phyloP scores from a whole-genome alignment of 2,888 invertebrate genomes.

The Pimpla rufipes region DNA sequence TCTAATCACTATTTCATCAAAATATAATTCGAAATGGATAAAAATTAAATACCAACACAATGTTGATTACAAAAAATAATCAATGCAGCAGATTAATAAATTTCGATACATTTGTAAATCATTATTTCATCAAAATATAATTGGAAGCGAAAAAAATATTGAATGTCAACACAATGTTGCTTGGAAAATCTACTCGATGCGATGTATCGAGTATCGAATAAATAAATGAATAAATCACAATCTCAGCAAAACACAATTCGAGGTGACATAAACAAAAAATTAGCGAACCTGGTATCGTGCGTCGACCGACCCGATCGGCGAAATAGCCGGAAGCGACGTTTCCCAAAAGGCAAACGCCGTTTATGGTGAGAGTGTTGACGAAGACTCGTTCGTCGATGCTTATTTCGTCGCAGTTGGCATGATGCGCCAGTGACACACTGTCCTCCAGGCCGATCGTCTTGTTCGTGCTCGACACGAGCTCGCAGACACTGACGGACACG shows the following conservation, averaged over 20 bases:
- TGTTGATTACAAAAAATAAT: too few species aligned
- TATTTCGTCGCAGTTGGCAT: conserved; percentile 85
- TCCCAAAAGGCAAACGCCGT: conserved; percentile 88
- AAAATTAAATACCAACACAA: too few species aligned
- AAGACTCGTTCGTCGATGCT: conserved; percentile 88
- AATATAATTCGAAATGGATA: too few species aligned
- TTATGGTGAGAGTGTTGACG: conserved; percentile 89
- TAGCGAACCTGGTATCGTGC: conserved; percentile 82
- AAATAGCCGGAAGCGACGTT: conserved; percentile 89
- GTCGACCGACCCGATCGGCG: conserved; percentile 82
- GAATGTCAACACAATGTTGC: too few species aligned
- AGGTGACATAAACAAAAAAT: too few species aligned
- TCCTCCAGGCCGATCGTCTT: background rate
- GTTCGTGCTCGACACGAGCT: conserved; percentile 79
- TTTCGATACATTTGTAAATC: background rate
- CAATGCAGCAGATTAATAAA: background rate
- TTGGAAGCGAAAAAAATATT: too few species aligned
- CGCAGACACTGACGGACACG: conserved; percentile 85
- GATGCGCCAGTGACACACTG: conserved; percentile 14
- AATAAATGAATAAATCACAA: too few species aligned
- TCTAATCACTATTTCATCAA: too few species aligned
- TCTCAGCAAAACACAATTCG: too few species aligned
- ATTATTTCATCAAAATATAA: too few species aligned
- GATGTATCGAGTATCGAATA: too few species aligned
- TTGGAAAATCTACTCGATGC: too few species aligned